Evolutionary conservation across 2,113 vertebrate genomes (phyloP), one percentile per base, ranked within the genome.

Genomic region (Amblyornis subalaris): DNA sequence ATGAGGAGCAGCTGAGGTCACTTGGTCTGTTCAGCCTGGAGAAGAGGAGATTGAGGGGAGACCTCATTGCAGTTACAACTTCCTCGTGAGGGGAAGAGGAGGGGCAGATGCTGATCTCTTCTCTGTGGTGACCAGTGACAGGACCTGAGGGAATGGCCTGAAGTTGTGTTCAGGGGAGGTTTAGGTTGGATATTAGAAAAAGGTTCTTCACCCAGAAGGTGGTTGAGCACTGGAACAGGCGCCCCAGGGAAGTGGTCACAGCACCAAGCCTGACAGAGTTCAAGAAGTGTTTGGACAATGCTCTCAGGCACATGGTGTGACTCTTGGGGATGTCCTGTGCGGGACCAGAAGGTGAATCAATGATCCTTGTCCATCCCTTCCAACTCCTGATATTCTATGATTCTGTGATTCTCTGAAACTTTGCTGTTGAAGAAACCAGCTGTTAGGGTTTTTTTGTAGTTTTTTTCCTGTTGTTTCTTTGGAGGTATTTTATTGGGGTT

Each of bases 21-120:
- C 16, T 45, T 45, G 33, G 12, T 66, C 38, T 67, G n/a, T 53
- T 67, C 8, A 74, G 12, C 44, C 23, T 58, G 45, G 15, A 64
- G 58, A 18, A 72, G 28, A 38, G 58, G 22, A 72, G 28, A 38
- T 23, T 47, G 40, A 4, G 3, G 29, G 23, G 19, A 47, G 26
- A 38, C 19, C 12, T 51, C 51, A 21, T 0, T 45, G 60, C 3
- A 53, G 6, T 25, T 57, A 2, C 26, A 65, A 0, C 36, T 50
- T 50, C 35, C 7, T 65, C 0, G 0, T 50, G 51, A 50, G 12
- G 5, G 35, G 12, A 33, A 38, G 44, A 66, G 31, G 21, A 72
- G 23, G 15, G 8, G 9, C 51, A 36, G 44, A 0, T 18, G 28
- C 26, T 58, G 51, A 51, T 50, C 35, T 19, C 21, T 57, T 1